Conservation (phyloP, 2,888 invertebrate genomes). For the Stramonita haemastoma region DNA sequence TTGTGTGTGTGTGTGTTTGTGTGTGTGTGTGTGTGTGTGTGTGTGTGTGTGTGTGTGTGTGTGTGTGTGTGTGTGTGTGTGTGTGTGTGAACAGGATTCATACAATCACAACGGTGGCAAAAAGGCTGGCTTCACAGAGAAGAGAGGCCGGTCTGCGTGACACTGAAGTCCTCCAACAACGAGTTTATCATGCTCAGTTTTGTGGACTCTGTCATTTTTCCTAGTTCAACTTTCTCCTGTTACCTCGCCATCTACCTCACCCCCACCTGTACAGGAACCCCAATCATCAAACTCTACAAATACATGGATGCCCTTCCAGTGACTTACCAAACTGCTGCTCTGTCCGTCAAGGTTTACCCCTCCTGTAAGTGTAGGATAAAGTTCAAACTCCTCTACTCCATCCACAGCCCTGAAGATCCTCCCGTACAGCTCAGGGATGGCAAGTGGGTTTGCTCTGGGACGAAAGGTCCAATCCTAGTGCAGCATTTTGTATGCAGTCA, state of each 20-base stretch:
- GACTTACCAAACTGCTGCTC: background rate
- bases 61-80: background rate
- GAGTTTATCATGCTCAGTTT: background rate
- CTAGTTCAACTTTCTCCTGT: background rate
- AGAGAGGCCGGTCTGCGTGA: too few relatives aligned
- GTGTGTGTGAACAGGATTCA: background rate
- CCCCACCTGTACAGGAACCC: background rate
- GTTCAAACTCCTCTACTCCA: background rate
- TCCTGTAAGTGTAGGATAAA: background rate
- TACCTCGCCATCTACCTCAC: background rate
- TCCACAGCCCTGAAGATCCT: background rate
- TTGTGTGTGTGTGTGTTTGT: background rate
- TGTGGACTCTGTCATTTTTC: background rate
- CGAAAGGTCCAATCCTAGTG: background rate
- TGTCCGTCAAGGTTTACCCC: background rate
- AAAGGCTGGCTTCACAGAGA: too few relatives aligned
- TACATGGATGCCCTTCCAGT: too few relatives aligned
- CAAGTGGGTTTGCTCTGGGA: background rate
- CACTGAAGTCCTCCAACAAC: background rate
- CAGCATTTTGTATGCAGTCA: background rate
- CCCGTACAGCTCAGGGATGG: background rate
- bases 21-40: background rate
- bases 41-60: background rate
- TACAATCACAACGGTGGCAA: background rate
- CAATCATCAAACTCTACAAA: too few relatives aligned